Base-by-base conservation (phyloP, 2,113 vertebrate genomes). In the Gorsachius goisagi region DNA sequence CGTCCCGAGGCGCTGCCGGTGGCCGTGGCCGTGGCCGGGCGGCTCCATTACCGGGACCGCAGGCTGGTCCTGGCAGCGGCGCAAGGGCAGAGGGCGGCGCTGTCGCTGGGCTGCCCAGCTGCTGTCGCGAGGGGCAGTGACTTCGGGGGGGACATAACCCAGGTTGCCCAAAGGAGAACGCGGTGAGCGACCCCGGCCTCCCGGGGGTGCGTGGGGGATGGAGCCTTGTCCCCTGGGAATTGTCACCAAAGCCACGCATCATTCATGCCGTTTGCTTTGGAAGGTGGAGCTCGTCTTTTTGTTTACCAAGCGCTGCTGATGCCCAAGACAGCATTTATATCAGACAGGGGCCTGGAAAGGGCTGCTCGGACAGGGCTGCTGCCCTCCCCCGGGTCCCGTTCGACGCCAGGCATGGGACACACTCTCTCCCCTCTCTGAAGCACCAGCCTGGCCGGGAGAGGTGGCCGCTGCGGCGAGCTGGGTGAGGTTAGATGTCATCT, bases 401-500 rank as follows among this genome's bases (percentile, higher is more conserved):
- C 92, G 92, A 89, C 22, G 62, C 69, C 82, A 49, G 16, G 58
- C 80, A 52, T 92, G 88, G 88, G 88, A 86, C 76, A 81, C 59
- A 7, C 53, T 86, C 79, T 86, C 66, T 52, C 76, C 58, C 53
- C 85, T 89, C 79, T 55, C 92, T 89, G 60, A 94, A 82, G 79
- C 71, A 69, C 62, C 76, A 93, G 95, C 84, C 90, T 68, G 91
- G 89, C 86, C 89, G 94, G 68, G 86, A 90, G 93, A 92, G 96
- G 92, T 95, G 94, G 95, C 95, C 89, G 94, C 83, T 24, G 88
- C 8, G 88, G 92, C 0, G 56, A 86, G 86, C 90, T 82, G 93
- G 88, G 60, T 87, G 94, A 96, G 97, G 97, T 94, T 94, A 93
- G 97, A 96, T 95, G 94, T 97, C 96, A 95, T 73, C 59, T 3